Evolutionary conservation across 2,888 invertebrate species (phyloP).

Genomic region (Oconnorella tubifera): DNA sequence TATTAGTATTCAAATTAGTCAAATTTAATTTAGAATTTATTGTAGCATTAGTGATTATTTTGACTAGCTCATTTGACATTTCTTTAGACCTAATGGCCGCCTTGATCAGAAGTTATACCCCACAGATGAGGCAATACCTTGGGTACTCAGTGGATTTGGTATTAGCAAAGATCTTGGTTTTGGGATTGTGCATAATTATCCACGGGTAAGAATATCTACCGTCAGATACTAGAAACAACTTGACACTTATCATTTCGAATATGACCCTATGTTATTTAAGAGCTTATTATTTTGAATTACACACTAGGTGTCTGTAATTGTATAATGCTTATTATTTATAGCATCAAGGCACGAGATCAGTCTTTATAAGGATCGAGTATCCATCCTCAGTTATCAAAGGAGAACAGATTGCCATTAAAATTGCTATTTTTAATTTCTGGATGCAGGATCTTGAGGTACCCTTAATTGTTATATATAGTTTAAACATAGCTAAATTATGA

Average conservation of each 20-base stretch:
- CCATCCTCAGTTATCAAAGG: slow-evolving; percentile 77
- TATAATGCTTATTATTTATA: slow-evolving; percentile 57
- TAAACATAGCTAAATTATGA: too few relatives aligned
- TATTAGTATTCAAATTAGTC: too few relatives aligned
- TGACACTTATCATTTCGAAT: too few relatives aligned
- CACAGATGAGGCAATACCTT: slow-evolving; percentile 58
- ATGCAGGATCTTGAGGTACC: slow-evolving; percentile 56
- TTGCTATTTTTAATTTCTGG: slow-evolving; percentile 92
- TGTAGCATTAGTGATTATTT: too few relatives aligned
- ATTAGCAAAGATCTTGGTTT: slow-evolving; percentile 82
- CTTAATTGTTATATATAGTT: not conserved
- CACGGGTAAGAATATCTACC: slow-evolving; percentile 62
- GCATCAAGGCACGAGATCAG: slow-evolving; percentile 84
- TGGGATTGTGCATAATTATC: slow-evolving; percentile 76
- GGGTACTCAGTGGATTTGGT: slow-evolving; percentile 89
- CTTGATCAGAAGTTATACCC: slow-evolving; percentile 51
- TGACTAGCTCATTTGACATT: too few relatives aligned
- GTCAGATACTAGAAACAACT: too few relatives aligned
- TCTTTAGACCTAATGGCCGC: slow-evolving; percentile 53
- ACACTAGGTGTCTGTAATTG: too few relatives aligned
- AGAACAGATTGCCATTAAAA: slow-evolving; percentile 87
- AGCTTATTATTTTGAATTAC: too few relatives aligned
- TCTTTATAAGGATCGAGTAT: slow-evolving; percentile 92
- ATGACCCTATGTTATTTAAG: too few relatives aligned
- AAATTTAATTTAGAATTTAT: too few relatives aligned